A percentile compares a stretch with the other conserved stretches of the same genome.
These are phyloP conservation scores for Drosophila formosana DNA, from an alignment of 2,888 invertebrate species.

Conservation along the genomic window DNA sequence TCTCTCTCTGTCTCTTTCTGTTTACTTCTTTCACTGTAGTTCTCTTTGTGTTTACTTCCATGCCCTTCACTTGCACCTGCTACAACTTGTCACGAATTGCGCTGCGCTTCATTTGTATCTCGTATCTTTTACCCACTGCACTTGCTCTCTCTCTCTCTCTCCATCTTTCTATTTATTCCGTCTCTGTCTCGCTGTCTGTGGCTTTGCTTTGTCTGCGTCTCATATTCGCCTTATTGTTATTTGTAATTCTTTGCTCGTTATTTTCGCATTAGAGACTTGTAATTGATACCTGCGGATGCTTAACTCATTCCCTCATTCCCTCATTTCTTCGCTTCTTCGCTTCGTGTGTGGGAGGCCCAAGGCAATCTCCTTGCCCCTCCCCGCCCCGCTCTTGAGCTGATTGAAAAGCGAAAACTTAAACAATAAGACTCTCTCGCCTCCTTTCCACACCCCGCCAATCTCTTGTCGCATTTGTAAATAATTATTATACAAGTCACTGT, in stretches of 20 bases:
- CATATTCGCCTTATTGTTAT: constrained; percentile 47
- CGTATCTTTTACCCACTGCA: constrained; percentile 39
- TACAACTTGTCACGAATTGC: constrained; percentile 50
- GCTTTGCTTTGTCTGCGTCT: constrained; percentile 32
- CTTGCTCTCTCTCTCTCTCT: background rate
- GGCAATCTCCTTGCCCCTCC: background rate
- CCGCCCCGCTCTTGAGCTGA: background rate
- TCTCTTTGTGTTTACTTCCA: background rate
- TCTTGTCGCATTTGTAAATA: constrained; percentile 60
- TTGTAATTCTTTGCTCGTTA: constrained; percentile 67
- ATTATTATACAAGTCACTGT: constrained; percentile 65
- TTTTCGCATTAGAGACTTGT: constrained; percentile 76
- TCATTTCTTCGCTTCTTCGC: too few relatives aligned
- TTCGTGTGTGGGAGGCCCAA: constrained; percentile 8
- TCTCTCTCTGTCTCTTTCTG: background rate
- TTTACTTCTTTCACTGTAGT: background rate
- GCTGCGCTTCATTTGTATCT: constrained; percentile 52
- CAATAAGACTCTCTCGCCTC: constrained; percentile 28
- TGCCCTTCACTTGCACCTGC: constrained; percentile 42
- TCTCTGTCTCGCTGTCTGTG: background rate
- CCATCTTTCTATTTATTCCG: background rate
- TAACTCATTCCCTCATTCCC: constrained; percentile 13
- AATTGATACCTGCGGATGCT: constrained; percentile 69
- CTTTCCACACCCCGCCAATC: background rate
- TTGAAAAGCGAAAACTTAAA: constrained; percentile 28